Evolutionary conservation across 2,797 vertebrate species (phyloP).

Genomic region (Pangasius mekongensis): DNA sequence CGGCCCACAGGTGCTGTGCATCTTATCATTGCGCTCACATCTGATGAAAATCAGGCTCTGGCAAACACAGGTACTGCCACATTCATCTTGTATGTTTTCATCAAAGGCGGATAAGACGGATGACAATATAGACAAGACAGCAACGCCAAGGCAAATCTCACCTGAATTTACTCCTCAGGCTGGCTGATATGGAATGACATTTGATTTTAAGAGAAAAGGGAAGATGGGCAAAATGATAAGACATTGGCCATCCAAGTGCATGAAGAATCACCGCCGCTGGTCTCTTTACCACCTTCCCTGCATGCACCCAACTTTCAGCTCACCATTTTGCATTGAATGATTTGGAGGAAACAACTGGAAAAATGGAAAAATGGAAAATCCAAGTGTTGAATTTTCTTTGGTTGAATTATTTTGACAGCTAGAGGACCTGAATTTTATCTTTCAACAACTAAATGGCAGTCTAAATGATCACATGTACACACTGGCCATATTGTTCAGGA

Average conservation of each 20-base stretch:
- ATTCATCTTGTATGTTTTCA: constrained; percentile 75
- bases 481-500: no score
- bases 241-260: constrained; percentile 50
- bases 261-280: constrained; percentile 24
- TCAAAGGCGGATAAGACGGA: constrained; percentile 75
- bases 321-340: not conserved
- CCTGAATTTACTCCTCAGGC: constrained; percentile 69
- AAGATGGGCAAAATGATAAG: constrained; percentile 53
- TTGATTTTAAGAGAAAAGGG: constrained; percentile 68
- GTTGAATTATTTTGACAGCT: not conserved
- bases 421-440: not conserved
- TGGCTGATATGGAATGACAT: constrained; percentile 68
- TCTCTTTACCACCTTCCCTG: constrained; percentile 3
- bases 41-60: constrained; percentile 72
- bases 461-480: not conserved
- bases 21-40: constrained; percentile 72
- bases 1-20: constrained; percentile 73
- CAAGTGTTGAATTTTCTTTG: not conserved
- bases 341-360: not conserved
- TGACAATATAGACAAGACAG: constrained; percentile 72
- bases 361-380: not conserved
- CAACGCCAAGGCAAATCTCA: constrained; percentile 70
- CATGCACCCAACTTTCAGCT: not conserved
- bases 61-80: constrained; percentile 72
- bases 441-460: not conserved